Conservation (phyloP, 2,888 invertebrate genomes). For the Drosophila mimica region DNA sequence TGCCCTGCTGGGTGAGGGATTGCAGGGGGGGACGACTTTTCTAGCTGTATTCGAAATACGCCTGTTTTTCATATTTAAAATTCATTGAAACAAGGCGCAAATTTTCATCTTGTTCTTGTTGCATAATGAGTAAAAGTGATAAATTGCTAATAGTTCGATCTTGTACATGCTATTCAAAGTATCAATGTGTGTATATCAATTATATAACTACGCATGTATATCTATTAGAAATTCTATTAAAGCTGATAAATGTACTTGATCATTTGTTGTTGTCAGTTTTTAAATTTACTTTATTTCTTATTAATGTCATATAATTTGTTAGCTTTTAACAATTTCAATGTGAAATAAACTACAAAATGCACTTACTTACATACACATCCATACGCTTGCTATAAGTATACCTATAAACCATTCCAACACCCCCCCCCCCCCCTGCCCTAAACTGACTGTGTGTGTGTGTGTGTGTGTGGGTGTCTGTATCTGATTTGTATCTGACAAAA, state of each 20-base stretch:
- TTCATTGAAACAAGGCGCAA: conserved; percentile 16
- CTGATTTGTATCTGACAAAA: conserved; percentile 29
- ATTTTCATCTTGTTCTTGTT: conserved; percentile 25
- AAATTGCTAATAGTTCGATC: conserved; percentile 72
- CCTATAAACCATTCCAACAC: background rate
- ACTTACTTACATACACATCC: conserved; percentile 25
- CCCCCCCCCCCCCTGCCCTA: background rate
- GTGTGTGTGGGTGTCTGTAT: conserved; percentile 27
- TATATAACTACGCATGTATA: conserved; percentile 52
- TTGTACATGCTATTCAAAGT: conserved; percentile 52
- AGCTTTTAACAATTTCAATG: conserved; percentile 69
- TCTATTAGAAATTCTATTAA: conserved; percentile 72
- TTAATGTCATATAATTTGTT: conserved; percentile 50
- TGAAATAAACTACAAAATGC: conserved; percentile 73
- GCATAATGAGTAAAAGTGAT: conserved; percentile 59
- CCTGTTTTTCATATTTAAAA: conserved; percentile 20
- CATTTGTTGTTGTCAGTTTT: conserved; percentile 49
- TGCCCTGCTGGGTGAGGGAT: conserved; percentile 15
- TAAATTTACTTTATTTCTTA: conserved; percentile 19
- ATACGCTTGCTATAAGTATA: conserved; percentile 5
- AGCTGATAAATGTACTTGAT: conserved; percentile 75
- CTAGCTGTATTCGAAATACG: conserved; percentile 34
- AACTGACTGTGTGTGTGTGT: conserved; percentile 10
- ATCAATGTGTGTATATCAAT: conserved; percentile 35
- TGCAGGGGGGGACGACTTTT: conserved; percentile 36